Percentiles rank a stretch among this genome's conserved stretches.
Conservation (phyloP, 2,888 invertebrate genomes). For the Philaethria dido region DNA sequence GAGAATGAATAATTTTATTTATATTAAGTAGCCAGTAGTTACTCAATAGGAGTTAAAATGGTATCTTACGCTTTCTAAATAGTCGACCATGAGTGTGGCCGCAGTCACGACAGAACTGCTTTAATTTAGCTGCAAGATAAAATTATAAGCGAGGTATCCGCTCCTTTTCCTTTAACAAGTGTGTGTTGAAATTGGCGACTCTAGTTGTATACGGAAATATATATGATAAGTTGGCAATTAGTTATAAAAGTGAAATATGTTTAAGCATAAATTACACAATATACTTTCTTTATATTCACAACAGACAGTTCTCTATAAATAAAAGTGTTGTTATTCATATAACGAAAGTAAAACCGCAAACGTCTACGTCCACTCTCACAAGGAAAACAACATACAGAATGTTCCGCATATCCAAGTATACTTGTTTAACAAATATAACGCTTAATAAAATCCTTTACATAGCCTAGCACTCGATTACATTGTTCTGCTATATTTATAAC, state of each 20-base stretch:
- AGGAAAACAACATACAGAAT: conserved; percentile 13
- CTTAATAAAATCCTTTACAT: conserved; percentile 23
- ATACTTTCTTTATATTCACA: conserved; percentile 6
- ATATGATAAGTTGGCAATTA: neutral
- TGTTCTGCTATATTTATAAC: conserved; percentile 28
- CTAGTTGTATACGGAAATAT: neutral
- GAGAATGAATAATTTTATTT: conserved; percentile 52
- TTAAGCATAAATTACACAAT: neutral
- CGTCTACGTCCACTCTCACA: conserved; percentile 23
- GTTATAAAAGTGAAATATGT: neutral
- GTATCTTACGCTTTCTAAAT: conserved; percentile 78
- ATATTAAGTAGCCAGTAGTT: conserved; percentile 52
- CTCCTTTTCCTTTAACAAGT: conserved; percentile 31
- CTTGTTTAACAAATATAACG: neutral
- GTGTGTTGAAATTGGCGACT: conserved; percentile 12
- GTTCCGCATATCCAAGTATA: conserved; percentile 15
- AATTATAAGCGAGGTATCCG: conserved; percentile 52
- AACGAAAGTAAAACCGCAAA: conserved; percentile 28
- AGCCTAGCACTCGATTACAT: conserved; percentile 1
- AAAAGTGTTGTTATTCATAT: conserved; percentile 15
- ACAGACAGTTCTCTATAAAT: neutral
- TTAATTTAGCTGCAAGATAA: conserved; percentile 61
- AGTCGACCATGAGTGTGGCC: conserved; percentile 77
- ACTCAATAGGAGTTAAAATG: conserved; percentile 64
- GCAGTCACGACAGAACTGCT: conserved; percentile 65